Conservation (phyloP, 2,797 vertebrate genomes). For the Acropternis orthonyx region DNA sequence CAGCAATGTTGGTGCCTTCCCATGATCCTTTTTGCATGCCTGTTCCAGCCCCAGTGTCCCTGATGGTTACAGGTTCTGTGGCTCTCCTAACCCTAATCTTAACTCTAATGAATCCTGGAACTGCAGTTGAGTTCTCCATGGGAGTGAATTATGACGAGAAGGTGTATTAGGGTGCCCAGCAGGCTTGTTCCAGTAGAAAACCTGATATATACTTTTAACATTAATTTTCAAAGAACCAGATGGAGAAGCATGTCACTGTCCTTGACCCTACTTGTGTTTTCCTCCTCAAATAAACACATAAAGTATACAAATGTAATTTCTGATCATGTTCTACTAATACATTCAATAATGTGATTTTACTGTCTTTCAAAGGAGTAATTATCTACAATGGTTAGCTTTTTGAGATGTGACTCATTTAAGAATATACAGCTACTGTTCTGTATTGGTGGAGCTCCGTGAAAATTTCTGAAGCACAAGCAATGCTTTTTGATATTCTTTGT, state of each 20-base stretch:
- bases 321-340: background rate
- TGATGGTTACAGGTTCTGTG: background rate
- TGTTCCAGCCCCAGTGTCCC: background rate
- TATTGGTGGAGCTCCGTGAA: background rate
- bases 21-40: background rate
- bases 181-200: background rate
- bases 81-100: background rate
- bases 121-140: background rate
- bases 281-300: background rate
- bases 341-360: background rate
- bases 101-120: background rate
- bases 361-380: background rate
- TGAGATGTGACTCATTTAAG: rapidly evolving
- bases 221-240: background rate
- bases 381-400: background rate
- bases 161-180: background rate
- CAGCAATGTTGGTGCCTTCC: background rate
- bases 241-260: background rate
- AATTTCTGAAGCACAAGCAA: background rate
- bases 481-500: background rate
- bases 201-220: background rate
- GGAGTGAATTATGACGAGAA: background rate
- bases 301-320: background rate
- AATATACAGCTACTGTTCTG: background rate
- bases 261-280: background rate